Conservation (phyloP, 2,888 invertebrate genomes). For the Lochmaea crataegi region DNA sequence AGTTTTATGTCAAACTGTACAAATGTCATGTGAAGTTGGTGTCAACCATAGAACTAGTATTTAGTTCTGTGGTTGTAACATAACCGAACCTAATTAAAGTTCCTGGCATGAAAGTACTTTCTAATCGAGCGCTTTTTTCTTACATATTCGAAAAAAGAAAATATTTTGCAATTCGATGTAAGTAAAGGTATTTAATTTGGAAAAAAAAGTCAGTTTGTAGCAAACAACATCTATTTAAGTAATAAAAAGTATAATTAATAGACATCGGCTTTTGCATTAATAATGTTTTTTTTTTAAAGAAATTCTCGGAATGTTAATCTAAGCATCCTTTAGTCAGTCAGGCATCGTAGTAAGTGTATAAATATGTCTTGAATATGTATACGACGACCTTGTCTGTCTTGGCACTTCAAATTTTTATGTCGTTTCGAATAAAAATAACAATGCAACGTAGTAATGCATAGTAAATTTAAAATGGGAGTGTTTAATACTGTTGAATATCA, state of each 20-base stretch:
- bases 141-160: too few relatives aligned
- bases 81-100: too few relatives aligned
- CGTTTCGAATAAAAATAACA: constrained; percentile 30
- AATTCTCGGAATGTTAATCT: constrained; percentile 17
- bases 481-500: constrained; percentile 34
- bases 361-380: constrained; percentile 26
- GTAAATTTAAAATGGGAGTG: constrained; percentile 36
- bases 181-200: background rate
- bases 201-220: background rate
- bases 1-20: too few relatives aligned
- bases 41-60: too few relatives aligned
- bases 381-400: constrained; percentile 27
- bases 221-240: background rate
- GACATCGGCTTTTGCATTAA: constrained; percentile 3
- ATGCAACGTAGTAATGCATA: constrained; percentile 29
- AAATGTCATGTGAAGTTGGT: too few relatives aligned
- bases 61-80: too few relatives aligned
- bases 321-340: constrained; percentile 13
- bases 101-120: too few relatives aligned
- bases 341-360: constrained; percentile 10
- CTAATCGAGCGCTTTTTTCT: too few relatives aligned
- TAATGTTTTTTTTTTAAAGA: constrained; percentile 6
- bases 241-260: constrained; percentile 8
- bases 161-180: too few relatives aligned
- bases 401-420: constrained; percentile 23